phyloP scores from a whole-genome alignment of 2,888 invertebrate species.

The Gastracanthus pulcherrimus region DNA sequence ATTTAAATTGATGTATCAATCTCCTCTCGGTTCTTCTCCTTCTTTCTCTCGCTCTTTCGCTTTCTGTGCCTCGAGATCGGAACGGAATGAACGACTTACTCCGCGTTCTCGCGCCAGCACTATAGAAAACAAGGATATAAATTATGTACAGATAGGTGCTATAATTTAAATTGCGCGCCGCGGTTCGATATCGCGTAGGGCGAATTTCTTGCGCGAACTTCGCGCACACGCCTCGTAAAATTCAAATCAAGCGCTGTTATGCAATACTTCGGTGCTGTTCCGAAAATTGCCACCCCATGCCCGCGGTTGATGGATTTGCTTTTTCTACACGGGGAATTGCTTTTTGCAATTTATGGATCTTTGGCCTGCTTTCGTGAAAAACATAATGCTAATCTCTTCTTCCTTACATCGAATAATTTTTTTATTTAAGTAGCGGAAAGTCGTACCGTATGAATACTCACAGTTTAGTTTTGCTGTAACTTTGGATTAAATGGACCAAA shows the following conservation, averaged over 20 bases:
- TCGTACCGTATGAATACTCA: too few relatives aligned
- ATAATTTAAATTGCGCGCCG: constrained; percentile 73
- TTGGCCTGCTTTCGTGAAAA: not conserved
- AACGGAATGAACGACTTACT: too few relatives aligned
- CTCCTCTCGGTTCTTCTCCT: too few relatives aligned
- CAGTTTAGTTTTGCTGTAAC: too few relatives aligned
- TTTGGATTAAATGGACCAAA: too few relatives aligned
- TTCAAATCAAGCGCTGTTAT: constrained; percentile 71
- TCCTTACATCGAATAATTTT: too few relatives aligned
- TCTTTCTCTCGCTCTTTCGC: constrained; percentile 42
- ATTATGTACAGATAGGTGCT: constrained; percentile 69
- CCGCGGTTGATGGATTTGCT: constrained; percentile 38
- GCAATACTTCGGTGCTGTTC: constrained; percentile 59
- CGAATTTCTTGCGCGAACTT: constrained; percentile 36
- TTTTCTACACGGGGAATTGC: constrained; percentile 15
- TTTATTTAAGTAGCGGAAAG: too few relatives aligned
- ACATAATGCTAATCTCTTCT: too few relatives aligned
- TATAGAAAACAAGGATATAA: constrained; percentile 75
- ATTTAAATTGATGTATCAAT: constrained; percentile 76
- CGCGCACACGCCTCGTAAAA: constrained; percentile 71
- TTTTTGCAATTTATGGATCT: constrained; percentile 35
- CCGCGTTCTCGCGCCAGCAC: constrained; percentile 30
- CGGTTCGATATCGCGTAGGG: constrained; percentile 62
- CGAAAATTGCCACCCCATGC: constrained; percentile 47
- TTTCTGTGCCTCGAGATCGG: not conserved